Percentiles rank a stretch among this genome's conserved stretches.
Evolutionary conservation across 2,888 invertebrate species (phyloP).

Genomic region (Dolichopus griseipennis): DNA sequence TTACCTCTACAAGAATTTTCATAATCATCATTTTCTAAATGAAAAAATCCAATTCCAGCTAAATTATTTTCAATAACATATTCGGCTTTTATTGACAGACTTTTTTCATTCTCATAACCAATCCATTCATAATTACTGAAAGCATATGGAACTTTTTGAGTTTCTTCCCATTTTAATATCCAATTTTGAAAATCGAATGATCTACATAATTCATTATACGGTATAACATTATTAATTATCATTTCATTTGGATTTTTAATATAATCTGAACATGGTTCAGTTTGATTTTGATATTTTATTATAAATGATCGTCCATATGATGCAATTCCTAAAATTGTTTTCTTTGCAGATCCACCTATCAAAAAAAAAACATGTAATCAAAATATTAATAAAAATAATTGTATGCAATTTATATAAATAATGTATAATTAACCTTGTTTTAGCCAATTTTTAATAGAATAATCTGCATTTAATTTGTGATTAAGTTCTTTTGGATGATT

Average conservation of each 20-base stretch:
- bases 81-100: conserved; percentile 37
- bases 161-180: conserved; percentile 30
- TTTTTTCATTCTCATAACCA: conserved; percentile 39
- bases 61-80: conserved; percentile 36
- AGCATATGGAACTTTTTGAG: conserved; percentile 37
- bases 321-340: background rate
- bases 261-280: background rate
- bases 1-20: conserved; percentile 12
- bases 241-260: background rate
- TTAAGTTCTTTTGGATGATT: background rate
- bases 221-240: background rate
- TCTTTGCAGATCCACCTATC: background rate
- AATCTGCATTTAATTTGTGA: background rate
- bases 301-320: background rate
- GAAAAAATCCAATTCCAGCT: conserved; percentile 54
- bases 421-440: background rate
- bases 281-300: background rate
- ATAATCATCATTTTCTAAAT: conserved; percentile 51
- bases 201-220: background rate
- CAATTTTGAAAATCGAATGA: conserved; percentile 21
- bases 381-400: background rate
- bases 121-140: conserved; percentile 37
- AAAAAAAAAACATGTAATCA: background rate
- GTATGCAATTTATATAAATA: background rate
- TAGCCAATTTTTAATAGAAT: background rate